Percentiles rank a stretch among this genome's conserved stretches.
Conservation (phyloP, 2,888 invertebrate species). For the Emmelina monodactyla region DNA sequence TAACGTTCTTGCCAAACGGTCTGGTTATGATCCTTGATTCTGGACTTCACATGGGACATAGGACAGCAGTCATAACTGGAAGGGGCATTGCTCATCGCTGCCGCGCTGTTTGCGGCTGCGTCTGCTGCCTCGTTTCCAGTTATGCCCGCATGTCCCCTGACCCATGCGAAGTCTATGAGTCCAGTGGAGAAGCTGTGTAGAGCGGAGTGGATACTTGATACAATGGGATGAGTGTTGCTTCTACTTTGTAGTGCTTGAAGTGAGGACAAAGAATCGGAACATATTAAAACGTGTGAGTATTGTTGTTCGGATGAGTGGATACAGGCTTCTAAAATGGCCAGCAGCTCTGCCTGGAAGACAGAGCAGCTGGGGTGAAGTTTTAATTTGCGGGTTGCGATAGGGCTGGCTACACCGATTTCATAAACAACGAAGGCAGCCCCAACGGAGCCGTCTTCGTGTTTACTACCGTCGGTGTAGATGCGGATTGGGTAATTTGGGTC, state of each 20-base stretch:
- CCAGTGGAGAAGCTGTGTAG: neutral
- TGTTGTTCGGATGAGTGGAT: too few relatives aligned
- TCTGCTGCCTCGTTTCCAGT: constrained; percentile 1
- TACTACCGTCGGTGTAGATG: too few relatives aligned
- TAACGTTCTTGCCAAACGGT: too few relatives aligned
- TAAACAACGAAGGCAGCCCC: neutral
- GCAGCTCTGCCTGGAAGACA: constrained; percentile 1
- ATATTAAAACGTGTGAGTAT: neutral
- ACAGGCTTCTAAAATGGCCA: neutral
- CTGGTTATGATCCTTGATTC: too few relatives aligned
- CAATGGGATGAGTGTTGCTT: neutral
- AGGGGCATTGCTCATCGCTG: neutral
- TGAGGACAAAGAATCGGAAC: neutral
- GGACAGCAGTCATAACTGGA: too few relatives aligned
- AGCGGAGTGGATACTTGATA: neutral
- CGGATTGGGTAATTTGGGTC: too few relatives aligned
- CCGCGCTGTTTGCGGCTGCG: neutral
- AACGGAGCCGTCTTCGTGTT: too few relatives aligned
- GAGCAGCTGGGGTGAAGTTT: neutral
- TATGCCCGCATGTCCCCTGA: neutral
- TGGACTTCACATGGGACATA: too few relatives aligned
- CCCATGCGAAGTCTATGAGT: neutral
- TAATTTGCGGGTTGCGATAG: neutral
- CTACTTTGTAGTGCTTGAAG: neutral
- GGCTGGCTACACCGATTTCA: too few relatives aligned